Base-by-base conservation (phyloP, 2,113 vertebrate species). In the Ceyx melanurus region DNA sequence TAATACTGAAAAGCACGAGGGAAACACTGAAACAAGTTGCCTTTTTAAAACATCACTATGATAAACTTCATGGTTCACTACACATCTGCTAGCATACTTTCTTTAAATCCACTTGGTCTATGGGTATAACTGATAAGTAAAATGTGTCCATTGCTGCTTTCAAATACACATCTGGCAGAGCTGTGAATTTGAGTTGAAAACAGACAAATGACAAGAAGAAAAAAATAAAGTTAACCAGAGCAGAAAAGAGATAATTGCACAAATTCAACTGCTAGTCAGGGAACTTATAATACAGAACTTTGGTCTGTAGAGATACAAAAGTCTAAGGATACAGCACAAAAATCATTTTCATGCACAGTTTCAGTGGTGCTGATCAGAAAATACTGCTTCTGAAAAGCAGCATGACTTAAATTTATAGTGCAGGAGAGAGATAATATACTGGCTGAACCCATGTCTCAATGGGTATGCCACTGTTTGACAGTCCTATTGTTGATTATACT, bases 351-450 rank as follows among this genome's bases (percentile, higher is more conserved):
- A 54, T n/a, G 43, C 22, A 67, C 6, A 82, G 26, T 62, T 88
- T 81, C 21, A n/a, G 40, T 29, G 29, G 40, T 17, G n/a, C 17
- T 81, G 76, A 92, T 83, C 80, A 53, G 85, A 86, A 97, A 94
- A 92, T 8, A 51, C 16, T 58, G 37, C 51, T 73, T 64, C 48
- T 92, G 71, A 88, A 56, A 53, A 87, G 60, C 80, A 81, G 60
- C 18, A 29, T 48, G 42, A 57, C 53, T 78, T 61, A 46, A 48
- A 93, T 88, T 74, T 84, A 29, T 28, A 60, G 58, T 23, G 51
- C 67, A 76, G 66, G 68, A 75, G 62, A 70, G 67, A 78, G 61
- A 54, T 19, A 83, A 77, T 33, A 5, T 43, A 67, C 25, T 31
- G 33, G 7, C 51, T 5, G 23, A 95, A 85, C 19, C 71, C 53